Base-by-base conservation (phyloP, 2,113 vertebrate species). In the Leiothrix lutea region DNA sequence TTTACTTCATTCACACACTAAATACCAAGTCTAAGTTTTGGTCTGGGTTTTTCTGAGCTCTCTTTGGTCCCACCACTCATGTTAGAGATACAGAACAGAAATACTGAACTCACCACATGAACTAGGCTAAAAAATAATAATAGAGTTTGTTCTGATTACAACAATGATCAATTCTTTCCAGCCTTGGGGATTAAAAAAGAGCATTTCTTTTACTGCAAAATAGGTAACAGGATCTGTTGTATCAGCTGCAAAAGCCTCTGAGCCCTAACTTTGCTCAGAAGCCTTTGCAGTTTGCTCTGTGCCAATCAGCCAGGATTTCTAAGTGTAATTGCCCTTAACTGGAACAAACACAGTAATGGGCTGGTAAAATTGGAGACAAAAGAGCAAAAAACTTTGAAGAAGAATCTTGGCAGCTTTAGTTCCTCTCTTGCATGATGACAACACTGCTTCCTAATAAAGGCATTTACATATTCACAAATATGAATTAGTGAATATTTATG, bases 301-400 rank as follows among this genome's bases (percentile, higher is more conserved):
- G 69, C 51, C 61, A 79, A 96, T 88, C 90, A 91, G 66, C 40
- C 70, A 85, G 35, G 40, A 65, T 80, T 92, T 86, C 83, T 22
- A 14, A 47, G 56, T 57, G 23, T 69, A 92, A 95, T 79, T 94
- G 88, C 56, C 86, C 51, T 74, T 80, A 92, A 93, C 13, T 40
- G 86, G 83, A 77, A 96, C n/a, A 66, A 78, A 65, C 74, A 80
- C 35, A 62, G 54, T 47, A 94, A 86, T 13, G 35, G 79, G 51
- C 79, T 90, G 65, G 40, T 56, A 78, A 94, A 88, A 88, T 23
- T 82, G 67, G 80, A 96, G 86, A 77, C 10, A 69, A 86, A 93
- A 93, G 65, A 93, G 84, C 83, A 83, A 61, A 87, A 79, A 79
- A 81, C 18, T 66, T 93, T 82, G 62, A 69, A 64, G 64, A 95